Evolutionary conservation across 1,140 invertebrate genomes (phyloP), one percentile per base, ranked within the genome.

Genomic region (Bombus turneri): DNA sequence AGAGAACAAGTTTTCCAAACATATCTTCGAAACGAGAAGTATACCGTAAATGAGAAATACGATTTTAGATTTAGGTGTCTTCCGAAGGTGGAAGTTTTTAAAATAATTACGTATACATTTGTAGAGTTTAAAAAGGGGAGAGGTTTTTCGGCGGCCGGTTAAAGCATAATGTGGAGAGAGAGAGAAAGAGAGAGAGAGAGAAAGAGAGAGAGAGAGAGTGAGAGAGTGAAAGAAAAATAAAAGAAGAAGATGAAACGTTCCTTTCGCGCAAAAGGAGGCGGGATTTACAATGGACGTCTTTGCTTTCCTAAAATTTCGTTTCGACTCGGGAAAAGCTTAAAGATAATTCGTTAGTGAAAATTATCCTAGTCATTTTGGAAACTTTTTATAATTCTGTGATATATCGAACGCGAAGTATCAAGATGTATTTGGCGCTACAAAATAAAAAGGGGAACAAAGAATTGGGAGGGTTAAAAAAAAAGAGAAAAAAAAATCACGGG

Each of bases 291-390:
- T 39, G 64, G 47, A 53, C 43, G 34, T 59, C 53, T 79, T 78
- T 79, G 75, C 66, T 84, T 78, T 84, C n/a, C 82, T 25, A 87
- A 88, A 79, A 89, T 72, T 88, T 85, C 77, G 31, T 85, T 89
- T 81, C 41, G 75, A 89, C 57, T 53, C 41, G 57, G 57, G 73
- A 74, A 73, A 78, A 86, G 82, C 66, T 77, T 78, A 62, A 88
- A 81, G 59, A 85, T 62, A 83, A 90, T 82, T 80, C 87, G 89
- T 91, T 93, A 93, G 91, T 91, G 90, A 94, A 94, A 93, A 93
- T 94, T 86, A 92, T 93, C 92, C 95, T 95, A 95, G 95, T 95
- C 94, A 95, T 95, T 94, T 94, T 95, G 88, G 85, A 79, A 90
- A 87, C 81, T 92, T 94, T 84, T 92, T 94, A 92, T 93, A 91